Conservation (phyloP, 2,888 invertebrate species). For the Clostera curtula region DNA sequence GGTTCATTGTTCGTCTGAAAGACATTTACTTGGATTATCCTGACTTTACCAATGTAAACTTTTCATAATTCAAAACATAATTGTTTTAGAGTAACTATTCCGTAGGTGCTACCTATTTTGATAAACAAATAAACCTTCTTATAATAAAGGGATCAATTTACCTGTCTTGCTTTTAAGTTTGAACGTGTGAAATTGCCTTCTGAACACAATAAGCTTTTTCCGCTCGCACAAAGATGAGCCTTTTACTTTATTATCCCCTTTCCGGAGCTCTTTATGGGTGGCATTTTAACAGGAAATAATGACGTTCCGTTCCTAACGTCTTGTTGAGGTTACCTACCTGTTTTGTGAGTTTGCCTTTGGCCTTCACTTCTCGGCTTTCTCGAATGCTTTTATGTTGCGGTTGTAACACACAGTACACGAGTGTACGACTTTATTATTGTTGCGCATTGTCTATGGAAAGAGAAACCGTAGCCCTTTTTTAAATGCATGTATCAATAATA, state of each 20-base stretch:
- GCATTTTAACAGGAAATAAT: constrained; percentile 51
- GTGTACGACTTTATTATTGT: too few relatives aligned
- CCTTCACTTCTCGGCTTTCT: constrained; percentile 9
- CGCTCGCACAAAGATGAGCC: constrained; percentile 40
- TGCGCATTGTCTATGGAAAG: too few relatives aligned
- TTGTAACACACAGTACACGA: neutral
- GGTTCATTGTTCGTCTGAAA: too few relatives aligned
- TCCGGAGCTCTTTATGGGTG: constrained; percentile 31
- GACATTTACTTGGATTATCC: too few relatives aligned
- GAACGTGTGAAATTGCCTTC: constrained; percentile 38
- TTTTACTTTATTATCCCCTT: constrained; percentile 46
- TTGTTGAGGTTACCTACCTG: constrained; percentile 17
- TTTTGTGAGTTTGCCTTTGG: constrained; percentile 15
- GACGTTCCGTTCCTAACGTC: constrained; percentile 31
- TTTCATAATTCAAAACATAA: too few relatives aligned
- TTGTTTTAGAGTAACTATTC: too few relatives aligned
- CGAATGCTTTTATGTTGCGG: constrained; percentile 5
- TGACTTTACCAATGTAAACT: too few relatives aligned
- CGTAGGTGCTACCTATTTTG: too few relatives aligned
- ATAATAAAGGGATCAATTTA: neutral
- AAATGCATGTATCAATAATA: too few relatives aligned
- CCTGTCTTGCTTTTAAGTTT: constrained; percentile 21
- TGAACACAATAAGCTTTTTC: constrained; percentile 55
- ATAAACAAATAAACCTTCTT: neutral
- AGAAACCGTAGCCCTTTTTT: too few relatives aligned